These are phyloP conservation scores for Catajapyx aquilonaris DNA, from an alignment of 1,140 invertebrate species.

Conservation along the genomic window DNA sequence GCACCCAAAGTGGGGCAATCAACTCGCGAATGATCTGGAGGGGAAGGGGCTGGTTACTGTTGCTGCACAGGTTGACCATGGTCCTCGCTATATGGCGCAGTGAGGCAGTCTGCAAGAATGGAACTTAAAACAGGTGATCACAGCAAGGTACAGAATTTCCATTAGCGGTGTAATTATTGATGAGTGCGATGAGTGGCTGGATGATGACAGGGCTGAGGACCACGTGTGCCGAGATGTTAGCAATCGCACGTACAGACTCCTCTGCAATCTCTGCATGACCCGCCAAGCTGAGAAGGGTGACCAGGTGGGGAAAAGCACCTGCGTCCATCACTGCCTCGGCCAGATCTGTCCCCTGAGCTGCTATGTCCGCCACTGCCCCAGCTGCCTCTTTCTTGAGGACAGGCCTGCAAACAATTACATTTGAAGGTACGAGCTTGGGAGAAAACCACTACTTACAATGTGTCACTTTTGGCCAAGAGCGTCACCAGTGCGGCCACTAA, in stretches of 20 bases:
- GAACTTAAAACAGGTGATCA: slow-evolving; percentile 3
- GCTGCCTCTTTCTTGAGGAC: slow-evolving; percentile 89
- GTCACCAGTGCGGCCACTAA: slow-evolving; percentile 67
- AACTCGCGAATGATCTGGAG: slow-evolving; percentile 55
- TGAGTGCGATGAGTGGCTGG: too few relatives aligned
- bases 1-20: slow-evolving; percentile 52
- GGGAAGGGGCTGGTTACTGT: slow-evolving; percentile 68
- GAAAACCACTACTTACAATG: too few relatives aligned
- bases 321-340: slow-evolving; percentile 65
- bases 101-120: slow-evolving; percentile 15
- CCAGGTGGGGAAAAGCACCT: slow-evolving; percentile 69
- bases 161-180: too few relatives aligned
- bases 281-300: slow-evolving; percentile 52
- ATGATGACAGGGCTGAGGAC: slow-evolving; percentile 43
- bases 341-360: slow-evolving; percentile 77
- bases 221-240: slow-evolving; percentile 88
- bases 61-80: slow-evolving; percentile 76
- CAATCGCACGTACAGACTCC: slow-evolving; percentile 93
- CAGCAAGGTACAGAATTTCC: slow-evolving; percentile 36
- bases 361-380: slow-evolving; percentile 96
- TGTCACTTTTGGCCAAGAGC: slow-evolving; percentile 43
- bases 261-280: slow-evolving; percentile 64
- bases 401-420: too few relatives aligned
- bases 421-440: too few relatives aligned
- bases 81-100: slow-evolving; percentile 65